Base-by-base conservation (phyloP, 2,888 invertebrate genomes). In the Ceriagrion tenellum region DNA sequence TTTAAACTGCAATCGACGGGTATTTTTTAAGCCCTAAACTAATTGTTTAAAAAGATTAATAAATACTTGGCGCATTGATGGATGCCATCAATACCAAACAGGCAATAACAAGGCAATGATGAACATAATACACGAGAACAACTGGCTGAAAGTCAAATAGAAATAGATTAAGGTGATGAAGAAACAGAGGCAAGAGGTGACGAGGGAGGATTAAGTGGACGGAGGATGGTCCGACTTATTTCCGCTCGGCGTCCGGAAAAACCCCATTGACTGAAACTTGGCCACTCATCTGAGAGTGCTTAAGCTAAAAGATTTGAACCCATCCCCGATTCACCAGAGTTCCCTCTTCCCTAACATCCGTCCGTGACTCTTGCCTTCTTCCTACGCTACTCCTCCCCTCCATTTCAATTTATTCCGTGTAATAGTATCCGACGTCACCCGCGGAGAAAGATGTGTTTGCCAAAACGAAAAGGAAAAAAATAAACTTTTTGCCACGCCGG, bases 371-470 rank as follows among this genome's bases (percentile, higher is more conserved):
- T 69, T 0, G 0, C 69, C 69, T 18, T 2, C 59, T n/a, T 13
- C 55, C 47, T 40, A 23, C 35, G 35, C 56, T 59, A 35, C 26
- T 35, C 23, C 93, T 4, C 40, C 47, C n/a, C 47, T 74, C 23
- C 93, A 40, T 59, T 40, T 16, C 93, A 55, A 93, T 93, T 93
- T 74, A 93, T 93, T 74, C 93, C 74, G 93, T 93, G 93, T 55
- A 93, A 93, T 93, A 93, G 47, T 47, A 93, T 40, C 93, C 93
- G n/a, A 55, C 88, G 89, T 89, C 93, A 93, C 93, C 93, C 93
- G 69, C 69, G 47, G 69, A 69, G 93, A 47, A 13, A 40, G 47
- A 74, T 55, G 93, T 69, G 93, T 69, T 74, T 93, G 93, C 93
- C 93, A 93, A 69, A 69, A 93, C 81, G 81, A 81, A 55, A 35